Evolutionary conservation across 2,888 invertebrate species (phyloP).

Genomic region (Tryphoninae sp.): DNA sequence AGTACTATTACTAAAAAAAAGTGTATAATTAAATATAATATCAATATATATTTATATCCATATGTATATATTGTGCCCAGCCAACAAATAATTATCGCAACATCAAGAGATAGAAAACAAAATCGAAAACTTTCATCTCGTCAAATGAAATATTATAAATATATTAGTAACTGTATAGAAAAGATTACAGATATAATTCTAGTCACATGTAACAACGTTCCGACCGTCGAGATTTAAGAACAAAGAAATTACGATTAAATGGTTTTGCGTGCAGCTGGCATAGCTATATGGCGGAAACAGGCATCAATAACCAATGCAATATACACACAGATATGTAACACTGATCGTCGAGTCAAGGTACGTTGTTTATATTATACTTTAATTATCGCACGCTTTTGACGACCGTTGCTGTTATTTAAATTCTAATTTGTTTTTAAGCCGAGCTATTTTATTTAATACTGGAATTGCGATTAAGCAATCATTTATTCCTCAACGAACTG

Average conservation of each 20-base stretch:
- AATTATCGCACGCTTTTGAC: not conserved
- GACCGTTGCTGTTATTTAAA: not conserved
- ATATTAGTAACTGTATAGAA: slow-evolving; percentile 40
- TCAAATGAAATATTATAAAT: slow-evolving; percentile 40
- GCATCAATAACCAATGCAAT: slow-evolving; percentile 72
- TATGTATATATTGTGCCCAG: slow-evolving; percentile 41
- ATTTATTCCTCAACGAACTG: slow-evolving; percentile 52
- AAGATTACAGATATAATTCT: slow-evolving; percentile 57
- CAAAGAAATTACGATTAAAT: slow-evolving; percentile 62
- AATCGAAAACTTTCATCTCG: slow-evolving; percentile 48
- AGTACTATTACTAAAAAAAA: slow-evolving; percentile 32
- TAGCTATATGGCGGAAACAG: slow-evolving; percentile 71
- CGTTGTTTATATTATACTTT: slow-evolving; percentile 8
- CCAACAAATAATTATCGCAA: slow-evolving; percentile 50
- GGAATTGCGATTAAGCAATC: slow-evolving; percentile 14
- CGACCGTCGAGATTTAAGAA: slow-evolving; percentile 37
- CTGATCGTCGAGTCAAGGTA: slow-evolving; percentile 47
- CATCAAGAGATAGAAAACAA: slow-evolving; percentile 49
- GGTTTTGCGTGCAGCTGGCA: slow-evolving; percentile 72
- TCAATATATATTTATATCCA: slow-evolving; percentile 22
- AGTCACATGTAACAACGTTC: slow-evolving; percentile 53
- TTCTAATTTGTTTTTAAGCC: not conserved
- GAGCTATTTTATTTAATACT: not conserved
- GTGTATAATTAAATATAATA: slow-evolving; percentile 42
- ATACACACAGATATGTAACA: slow-evolving; percentile 68